Base-by-base conservation (phyloP, 92 coral and sea anemone species). In the Actinernus sp. region DNA sequence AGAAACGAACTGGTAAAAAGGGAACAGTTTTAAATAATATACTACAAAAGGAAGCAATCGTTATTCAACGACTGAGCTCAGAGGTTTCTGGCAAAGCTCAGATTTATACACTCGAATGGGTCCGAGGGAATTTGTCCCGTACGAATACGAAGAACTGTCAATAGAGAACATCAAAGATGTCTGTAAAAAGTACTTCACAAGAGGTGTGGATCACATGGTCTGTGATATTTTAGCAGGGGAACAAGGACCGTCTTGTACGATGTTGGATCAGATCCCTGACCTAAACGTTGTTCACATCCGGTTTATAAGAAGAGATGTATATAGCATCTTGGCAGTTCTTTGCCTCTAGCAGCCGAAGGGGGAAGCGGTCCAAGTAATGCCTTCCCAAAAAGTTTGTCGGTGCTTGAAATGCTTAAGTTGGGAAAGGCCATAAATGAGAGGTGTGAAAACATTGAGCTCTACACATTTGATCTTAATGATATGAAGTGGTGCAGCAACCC, bases 241-340 rank as follows among this genome's bases (percentile, higher is more conserved):
- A 33, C 68, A 62, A 53, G 79, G 87, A 8, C 74, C 68, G 1
- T 80, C 87, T n/a, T 54, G 87, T 37, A 54, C 55, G 30, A 31
- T 55, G 3, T 31, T 62, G 10, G 71, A 72, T 31, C 81, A 80
- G 58, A 59, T 80, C 8, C 74, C 80, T 18, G 79, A 55, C 68
- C 34, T 81, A 14, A 65, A 74, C 58, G 62, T 82, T 14, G 53
- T 82, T 13, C 72, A 82, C 61, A 61, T 65, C 4, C 68, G 83
- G 23, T 82, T 82, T 24, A 74, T 74, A 19, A 65, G 64, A 31
- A 23, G 52, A 4, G 4, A 17, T 20, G 65, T n/a, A n/a, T n/a
- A n/a, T n/a, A n/a, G n/a, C n/a, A n/a, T n/a, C n/a, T n/a, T n/a
- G n/a, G n/a, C n/a, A n/a, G n/a, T n/a, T n/a, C n/a, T n/a, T n/a